A percentile compares a stretch with the other conserved stretches of the same genome.
phyloP scores from a whole-genome alignment of 2,888 invertebrate species.

The Ditula angustiorana region DNA sequence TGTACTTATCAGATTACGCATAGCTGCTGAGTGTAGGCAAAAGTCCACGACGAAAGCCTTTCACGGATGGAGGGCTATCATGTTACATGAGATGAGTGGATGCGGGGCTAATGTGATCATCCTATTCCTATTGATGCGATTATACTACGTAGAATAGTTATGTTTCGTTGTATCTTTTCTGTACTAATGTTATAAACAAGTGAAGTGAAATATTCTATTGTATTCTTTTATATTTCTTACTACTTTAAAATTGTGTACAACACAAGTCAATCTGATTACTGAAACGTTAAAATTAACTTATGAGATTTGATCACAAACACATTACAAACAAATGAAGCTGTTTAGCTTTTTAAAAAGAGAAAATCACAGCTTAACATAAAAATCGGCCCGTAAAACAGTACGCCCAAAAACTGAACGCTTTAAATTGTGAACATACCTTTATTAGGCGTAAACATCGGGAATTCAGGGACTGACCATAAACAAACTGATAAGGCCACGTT shows the following conservation, averaged over 20 bases:
- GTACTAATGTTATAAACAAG: too few relatives aligned
- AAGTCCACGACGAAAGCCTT: not conserved
- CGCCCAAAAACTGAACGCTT: conserved; percentile 14
- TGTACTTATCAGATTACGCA: not conserved
- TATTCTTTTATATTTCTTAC: too few relatives aligned
- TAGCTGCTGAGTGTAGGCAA: not conserved
- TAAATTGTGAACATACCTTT: conserved; percentile 30
- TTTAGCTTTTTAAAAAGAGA: too few relatives aligned
- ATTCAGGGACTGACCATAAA: conserved; percentile 26
- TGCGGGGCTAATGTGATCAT: not conserved
- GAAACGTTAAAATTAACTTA: too few relatives aligned
- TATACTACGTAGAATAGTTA: not conserved
- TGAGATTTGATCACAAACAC: too few relatives aligned
- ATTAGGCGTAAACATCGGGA: conserved; percentile 30
- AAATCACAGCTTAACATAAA: too few relatives aligned
- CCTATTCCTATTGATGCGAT: not conserved
- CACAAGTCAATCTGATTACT: too few relatives aligned
- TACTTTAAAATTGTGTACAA: too few relatives aligned
- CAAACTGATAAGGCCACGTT: conserved; percentile 38
- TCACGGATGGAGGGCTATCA: not conserved
- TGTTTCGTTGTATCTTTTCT: too few relatives aligned
- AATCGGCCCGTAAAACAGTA: conserved; percentile 18
- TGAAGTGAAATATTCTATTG: too few relatives aligned
- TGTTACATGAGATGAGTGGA: not conserved
- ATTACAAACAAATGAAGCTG: too few relatives aligned